phyloP scores from a whole-genome alignment of 2,797 vertebrate species.

The Micromesistius poutassou region DNA sequence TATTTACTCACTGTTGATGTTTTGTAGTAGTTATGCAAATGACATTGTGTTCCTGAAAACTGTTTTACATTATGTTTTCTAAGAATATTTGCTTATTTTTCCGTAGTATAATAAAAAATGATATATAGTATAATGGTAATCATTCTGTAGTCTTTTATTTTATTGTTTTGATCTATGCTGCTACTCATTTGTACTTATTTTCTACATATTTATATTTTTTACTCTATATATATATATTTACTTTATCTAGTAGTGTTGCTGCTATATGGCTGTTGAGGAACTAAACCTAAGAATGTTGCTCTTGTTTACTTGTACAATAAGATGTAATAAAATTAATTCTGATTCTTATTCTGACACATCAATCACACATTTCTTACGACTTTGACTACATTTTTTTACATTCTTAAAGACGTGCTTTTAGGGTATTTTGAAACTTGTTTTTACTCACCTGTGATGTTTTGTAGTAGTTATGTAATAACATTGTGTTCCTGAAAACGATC shows the following conservation, averaged over 20 bases:
- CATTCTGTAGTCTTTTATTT: too few species aligned
- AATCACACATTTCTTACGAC: background rate
- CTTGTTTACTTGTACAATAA: too few species aligned
- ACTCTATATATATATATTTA: too few species aligned
- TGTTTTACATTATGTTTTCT: background rate
- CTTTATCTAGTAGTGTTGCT: too few species aligned
- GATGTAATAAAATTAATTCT: too few species aligned
- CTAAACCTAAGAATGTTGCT: too few species aligned
- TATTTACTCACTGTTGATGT: background rate
- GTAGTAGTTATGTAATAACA: background rate
- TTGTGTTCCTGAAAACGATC: background rate
- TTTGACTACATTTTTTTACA: background rate
- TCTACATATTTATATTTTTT: too few species aligned
- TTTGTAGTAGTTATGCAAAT: background rate
- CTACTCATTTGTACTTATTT: too few species aligned
- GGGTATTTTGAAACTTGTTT: background rate
- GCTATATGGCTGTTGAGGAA: too few species aligned
- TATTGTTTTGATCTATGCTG: too few species aligned
- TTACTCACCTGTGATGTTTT: background rate
- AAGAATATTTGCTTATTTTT: background rate
- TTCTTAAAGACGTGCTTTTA: background rate
- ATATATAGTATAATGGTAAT: too few species aligned
- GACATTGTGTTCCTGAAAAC: background rate
- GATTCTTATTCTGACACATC: too few species aligned
- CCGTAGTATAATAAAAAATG: background rate